Conservation (phyloP, 2,888 invertebrate genomes). For the Ectemnius lituratus region DNA sequence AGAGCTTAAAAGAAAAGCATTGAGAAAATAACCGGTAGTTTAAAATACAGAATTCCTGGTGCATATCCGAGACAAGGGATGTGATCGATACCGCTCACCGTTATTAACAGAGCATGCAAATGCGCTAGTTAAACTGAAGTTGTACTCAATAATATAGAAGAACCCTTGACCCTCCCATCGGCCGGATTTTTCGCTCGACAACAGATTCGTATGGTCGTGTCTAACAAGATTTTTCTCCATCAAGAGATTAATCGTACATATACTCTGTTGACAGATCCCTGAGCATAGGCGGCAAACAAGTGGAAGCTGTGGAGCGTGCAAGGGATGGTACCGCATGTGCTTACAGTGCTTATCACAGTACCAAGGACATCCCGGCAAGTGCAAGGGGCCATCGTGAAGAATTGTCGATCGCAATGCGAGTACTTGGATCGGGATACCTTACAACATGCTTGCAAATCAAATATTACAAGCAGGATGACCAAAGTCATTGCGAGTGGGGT, state of each 20-base stretch:
- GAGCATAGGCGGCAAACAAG: constrained; percentile 75
- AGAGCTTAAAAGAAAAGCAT: no score
- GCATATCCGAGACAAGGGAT: no score
- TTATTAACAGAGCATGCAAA: no score
- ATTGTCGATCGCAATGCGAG: constrained; percentile 77
- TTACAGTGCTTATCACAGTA: constrained; percentile 78
- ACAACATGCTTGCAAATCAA: constrained; percentile 80
- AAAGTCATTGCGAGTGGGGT: constrained; percentile 80
- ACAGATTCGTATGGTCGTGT: no score
- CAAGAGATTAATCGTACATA: not conserved
- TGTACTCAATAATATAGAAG: no score
- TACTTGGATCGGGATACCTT: constrained; percentile 78
- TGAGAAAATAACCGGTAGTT: no score
- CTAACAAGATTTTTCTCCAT: no score
- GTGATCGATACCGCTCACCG: no score
- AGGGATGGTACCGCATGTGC: constrained; percentile 79
- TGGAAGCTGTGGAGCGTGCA: constrained; percentile 76
- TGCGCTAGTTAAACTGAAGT: no score
- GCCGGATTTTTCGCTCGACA: no score
- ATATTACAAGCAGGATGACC: constrained; percentile 79
- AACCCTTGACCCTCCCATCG: no score
- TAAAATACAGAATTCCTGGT: no score
- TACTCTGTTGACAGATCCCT: constrained; percentile 66
- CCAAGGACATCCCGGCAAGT: constrained; percentile 76
- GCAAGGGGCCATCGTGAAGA: constrained; percentile 78